These are phyloP conservation scores for Drosophila tani DNA, from an alignment of 1,140 invertebrate species.

Conservation along the genomic window DNA sequence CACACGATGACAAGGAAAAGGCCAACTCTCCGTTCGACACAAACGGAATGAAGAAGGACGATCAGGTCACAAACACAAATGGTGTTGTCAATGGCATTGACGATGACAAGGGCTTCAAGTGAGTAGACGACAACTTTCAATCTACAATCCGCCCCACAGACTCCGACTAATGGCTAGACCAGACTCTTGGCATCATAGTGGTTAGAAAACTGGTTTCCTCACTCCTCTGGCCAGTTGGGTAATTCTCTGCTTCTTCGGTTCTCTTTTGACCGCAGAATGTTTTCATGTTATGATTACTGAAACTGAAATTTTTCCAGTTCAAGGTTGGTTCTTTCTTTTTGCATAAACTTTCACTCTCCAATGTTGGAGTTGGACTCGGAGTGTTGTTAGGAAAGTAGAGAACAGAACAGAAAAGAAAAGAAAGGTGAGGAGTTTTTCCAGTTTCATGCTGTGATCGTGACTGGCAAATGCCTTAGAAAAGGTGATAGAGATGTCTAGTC, in stretches of 20 bases:
- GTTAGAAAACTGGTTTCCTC: conserved; percentile 35
- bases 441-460: conserved; percentile 35
- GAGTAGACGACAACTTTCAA: conserved; percentile 85
- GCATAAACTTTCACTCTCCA: conserved; percentile 43
- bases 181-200: conserved; percentile 6
- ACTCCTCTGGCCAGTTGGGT: background rate
- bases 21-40: conserved; percentile 89
- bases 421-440: conserved; percentile 32
- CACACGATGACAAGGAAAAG: conserved; percentile 89
- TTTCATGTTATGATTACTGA: conserved; percentile 52
- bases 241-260: conserved; percentile 6
- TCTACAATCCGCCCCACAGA: conserved; percentile 17
- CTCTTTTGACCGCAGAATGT: conserved; percentile 29
- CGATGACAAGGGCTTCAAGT: conserved; percentile 97
- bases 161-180: conserved; percentile 16
- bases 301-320: conserved; percentile 54
- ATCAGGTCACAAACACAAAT: conserved; percentile 91
- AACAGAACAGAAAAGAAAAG: conserved; percentile 2
- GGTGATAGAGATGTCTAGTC: conserved; percentile 9
- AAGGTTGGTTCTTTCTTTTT: conserved; percentile 51
- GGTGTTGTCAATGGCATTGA: conserved; percentile 91
- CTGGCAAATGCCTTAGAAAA: conserved; percentile 25
- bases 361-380: background rate
- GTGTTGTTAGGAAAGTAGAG: conserved; percentile 8
- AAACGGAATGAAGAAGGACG: conserved; percentile 86